Evolutionary conservation across 2,888 invertebrate genomes (phyloP).

Genomic region (Blastobasis adustella): DNA sequence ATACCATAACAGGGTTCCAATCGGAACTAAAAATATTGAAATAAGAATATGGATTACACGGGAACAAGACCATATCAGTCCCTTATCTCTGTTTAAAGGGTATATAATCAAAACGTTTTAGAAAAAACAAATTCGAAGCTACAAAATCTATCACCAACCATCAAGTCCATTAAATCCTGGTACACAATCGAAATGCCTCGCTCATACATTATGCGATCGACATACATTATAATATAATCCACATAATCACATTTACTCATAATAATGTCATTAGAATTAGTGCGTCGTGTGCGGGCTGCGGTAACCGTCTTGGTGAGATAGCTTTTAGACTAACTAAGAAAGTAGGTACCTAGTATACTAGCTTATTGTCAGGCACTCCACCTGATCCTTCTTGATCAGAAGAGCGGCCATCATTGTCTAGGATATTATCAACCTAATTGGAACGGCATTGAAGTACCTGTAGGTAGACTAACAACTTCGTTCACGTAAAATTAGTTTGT

Average conservation of each 20-base stretch:
- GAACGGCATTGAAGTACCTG: too few relatives aligned
- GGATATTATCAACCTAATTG: too few relatives aligned
- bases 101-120: too few relatives aligned
- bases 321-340: neutral
- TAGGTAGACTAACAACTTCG: constrained; percentile 5
- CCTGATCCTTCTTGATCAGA: too few relatives aligned
- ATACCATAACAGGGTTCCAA: too few relatives aligned
- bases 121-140: too few relatives aligned
- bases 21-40: too few relatives aligned
- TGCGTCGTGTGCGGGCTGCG: constrained; percentile 59
- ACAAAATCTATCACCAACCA: constrained; percentile 18
- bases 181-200: constrained; percentile 38
- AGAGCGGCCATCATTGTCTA: too few relatives aligned
- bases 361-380: constrained; percentile 3
- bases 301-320: neutral
- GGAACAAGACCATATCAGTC: too few relatives aligned
- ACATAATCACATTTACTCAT: constrained; percentile 67
- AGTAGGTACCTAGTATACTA: neutral
- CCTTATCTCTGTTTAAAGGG: too few relatives aligned
- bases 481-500: neutral
- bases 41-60: too few relatives aligned
- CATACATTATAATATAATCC: constrained; percentile 69
- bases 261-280: constrained; percentile 74
- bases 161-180: constrained; percentile 25
- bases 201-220: constrained; percentile 67